Evolutionary conservation across 2,797 vertebrate genomes (phyloP).

Genomic region (Oryzias sinensis): DNA sequence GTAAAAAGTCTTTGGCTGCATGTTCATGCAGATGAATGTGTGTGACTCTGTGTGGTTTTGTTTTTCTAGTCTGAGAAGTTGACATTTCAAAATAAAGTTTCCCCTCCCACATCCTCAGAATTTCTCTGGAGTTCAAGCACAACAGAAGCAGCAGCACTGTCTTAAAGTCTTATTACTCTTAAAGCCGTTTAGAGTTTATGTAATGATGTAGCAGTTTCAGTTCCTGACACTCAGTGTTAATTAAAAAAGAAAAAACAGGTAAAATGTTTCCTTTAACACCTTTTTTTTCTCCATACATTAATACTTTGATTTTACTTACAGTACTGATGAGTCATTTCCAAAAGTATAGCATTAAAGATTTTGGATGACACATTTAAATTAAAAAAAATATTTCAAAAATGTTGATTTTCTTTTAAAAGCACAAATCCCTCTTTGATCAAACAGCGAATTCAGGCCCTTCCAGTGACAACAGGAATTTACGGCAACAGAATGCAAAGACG

Average conservation of each 20-base stretch:
- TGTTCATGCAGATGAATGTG: not conserved
- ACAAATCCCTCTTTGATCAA: not conserved
- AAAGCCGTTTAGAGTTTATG: constrained; percentile 5
- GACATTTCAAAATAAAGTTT: constrained; percentile 59
- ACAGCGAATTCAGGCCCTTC: not conserved
- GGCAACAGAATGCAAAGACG: not conserved
- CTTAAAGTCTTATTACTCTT: constrained; percentile 8
- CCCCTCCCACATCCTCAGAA: constrained; percentile 64
- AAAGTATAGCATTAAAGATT: constrained; percentile 2
- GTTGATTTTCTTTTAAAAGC: no score
- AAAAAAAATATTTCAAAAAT: no score
- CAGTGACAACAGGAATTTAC: not conserved
- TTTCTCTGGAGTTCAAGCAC: constrained; percentile 14
- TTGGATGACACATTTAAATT: constrained; percentile 12
- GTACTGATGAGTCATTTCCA: constrained; percentile 31
- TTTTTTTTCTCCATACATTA: not conserved
- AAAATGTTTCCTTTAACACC: no score
- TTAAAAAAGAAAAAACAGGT: not conserved
- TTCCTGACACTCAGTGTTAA: not conserved
- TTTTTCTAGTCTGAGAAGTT: constrained; percentile 33
- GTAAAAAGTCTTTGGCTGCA: not conserved
- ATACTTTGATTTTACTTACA: constrained; percentile 8
- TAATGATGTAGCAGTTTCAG: not conserved
- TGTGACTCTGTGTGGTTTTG: constrained; percentile 14
- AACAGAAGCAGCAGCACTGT: not conserved